Conservation (phyloP, 2,888 invertebrate genomes). For the Apodemia hepburni region DNA sequence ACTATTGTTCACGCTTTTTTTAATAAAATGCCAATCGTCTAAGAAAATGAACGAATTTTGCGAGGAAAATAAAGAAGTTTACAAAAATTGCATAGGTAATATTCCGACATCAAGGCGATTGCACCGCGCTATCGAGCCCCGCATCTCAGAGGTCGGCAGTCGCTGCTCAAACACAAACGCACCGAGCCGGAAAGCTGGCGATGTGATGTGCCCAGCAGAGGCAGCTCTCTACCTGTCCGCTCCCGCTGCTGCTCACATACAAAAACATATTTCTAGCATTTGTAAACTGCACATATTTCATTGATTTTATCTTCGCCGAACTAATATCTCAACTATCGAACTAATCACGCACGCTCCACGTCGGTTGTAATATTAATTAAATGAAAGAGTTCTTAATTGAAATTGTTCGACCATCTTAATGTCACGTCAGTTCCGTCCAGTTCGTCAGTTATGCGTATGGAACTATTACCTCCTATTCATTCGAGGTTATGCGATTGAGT, state of each 20-base stretch:
- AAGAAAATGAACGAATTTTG: too few relatives aligned
- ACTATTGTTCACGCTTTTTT: too few relatives aligned
- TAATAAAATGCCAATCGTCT: too few relatives aligned
- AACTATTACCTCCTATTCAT: too few relatives aligned
- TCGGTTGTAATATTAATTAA: slow-evolving; percentile 3
- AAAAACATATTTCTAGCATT: background rate
- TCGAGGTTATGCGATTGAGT: too few relatives aligned
- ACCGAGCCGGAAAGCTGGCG: slow-evolving; percentile 21
- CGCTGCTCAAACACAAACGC: background rate
- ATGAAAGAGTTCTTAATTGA: background rate
- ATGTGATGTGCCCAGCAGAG: slow-evolving; percentile 25
- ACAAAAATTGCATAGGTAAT: too few relatives aligned
- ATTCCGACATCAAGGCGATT: too few relatives aligned
- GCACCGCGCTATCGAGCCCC: too few relatives aligned
- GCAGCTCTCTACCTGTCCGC: slow-evolving; percentile 7
- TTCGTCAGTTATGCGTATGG: background rate
- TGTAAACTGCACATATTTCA: background rate
- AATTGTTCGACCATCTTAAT: slow-evolving; percentile 5
- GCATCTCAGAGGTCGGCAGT: too few relatives aligned
- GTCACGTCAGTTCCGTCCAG: background rate
- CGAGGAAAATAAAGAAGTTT: too few relatives aligned
- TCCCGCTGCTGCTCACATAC: background rate
- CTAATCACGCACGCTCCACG: background rate
- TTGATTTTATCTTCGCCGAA: background rate
- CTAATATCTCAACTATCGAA: background rate